Percentiles rank a stretch among this genome's conserved stretches.
phyloP scores from a whole-genome alignment of 1,140 invertebrate genomes.

The Diorhabda elongata region DNA sequence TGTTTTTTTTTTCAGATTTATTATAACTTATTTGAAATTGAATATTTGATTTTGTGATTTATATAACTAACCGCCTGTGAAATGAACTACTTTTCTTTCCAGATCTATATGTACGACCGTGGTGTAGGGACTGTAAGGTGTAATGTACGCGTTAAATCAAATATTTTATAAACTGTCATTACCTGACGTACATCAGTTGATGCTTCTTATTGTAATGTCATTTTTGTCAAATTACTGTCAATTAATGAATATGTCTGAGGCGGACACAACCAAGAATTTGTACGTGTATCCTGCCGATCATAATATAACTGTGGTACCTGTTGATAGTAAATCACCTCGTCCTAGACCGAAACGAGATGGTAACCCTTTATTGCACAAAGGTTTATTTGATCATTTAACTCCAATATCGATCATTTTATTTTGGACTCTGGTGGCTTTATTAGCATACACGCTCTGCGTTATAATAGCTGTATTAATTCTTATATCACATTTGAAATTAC shows the following conservation, averaged over 20 bases:
- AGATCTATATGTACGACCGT: too few species aligned
- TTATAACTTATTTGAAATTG: too few species aligned
- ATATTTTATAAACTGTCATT: too few species aligned
- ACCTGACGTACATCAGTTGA: too few species aligned
- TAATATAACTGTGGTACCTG: not conserved
- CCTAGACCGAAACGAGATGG: too few species aligned
- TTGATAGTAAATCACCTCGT: not conserved
- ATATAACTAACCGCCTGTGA: too few species aligned
- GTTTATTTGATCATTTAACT: not conserved
- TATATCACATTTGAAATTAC: not conserved
- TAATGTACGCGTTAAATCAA: too few species aligned
- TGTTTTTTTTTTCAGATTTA: too few species aligned
- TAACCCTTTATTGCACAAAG: not conserved
- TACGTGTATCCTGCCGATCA: not conserved
- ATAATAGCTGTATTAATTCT: not conserved
- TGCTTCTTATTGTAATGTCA: too few species aligned
- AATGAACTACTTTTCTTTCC: too few species aligned
- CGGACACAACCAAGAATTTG: not conserved
- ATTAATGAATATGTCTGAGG: not conserved
- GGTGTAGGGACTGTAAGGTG: too few species aligned
- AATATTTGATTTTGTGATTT: too few species aligned
- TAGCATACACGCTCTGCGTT: not conserved
- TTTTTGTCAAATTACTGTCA: not conserved
- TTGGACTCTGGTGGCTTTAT: not conserved
- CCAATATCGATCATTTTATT: not conserved